phyloP scores from a whole-genome alignment of 1,140 invertebrate genomes.

The Cherax destructor region DNA sequence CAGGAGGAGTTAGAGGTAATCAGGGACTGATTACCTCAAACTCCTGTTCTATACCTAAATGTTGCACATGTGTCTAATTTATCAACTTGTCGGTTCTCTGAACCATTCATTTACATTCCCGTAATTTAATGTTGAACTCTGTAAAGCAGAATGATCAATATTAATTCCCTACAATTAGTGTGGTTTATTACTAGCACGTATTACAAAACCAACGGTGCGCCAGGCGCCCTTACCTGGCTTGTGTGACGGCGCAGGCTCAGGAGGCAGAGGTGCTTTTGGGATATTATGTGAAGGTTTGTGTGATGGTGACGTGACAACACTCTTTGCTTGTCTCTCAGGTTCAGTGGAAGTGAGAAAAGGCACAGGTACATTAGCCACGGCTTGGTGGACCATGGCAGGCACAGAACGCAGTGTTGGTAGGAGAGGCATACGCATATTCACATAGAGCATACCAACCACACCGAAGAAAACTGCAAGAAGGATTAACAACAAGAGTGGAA shows the following conservation, averaged over 20 bases:
- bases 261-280: background rate
- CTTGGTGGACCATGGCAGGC: constrained; percentile 39
- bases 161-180: no score
- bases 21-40: no score
- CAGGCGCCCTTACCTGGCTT: background rate
- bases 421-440: constrained; percentile 58
- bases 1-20: no score
- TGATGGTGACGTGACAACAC: background rate
- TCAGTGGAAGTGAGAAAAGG: constrained; percentile 53
- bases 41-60: no score
- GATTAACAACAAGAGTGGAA: constrained; percentile 51
- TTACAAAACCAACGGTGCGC: background rate
- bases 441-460: constrained; percentile 48
- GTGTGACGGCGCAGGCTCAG: constrained; percentile 10
- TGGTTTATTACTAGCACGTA: no score
- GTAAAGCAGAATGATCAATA: no score
- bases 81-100: no score
- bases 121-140: no score
- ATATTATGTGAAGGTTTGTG: background rate
- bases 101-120: no score
- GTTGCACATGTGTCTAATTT: no score
- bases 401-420: constrained; percentile 55
- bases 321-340: constrained; percentile 1
- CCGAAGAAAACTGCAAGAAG: constrained; percentile 63
- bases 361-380: constrained; percentile 47